Evolutionary conservation across 2,888 invertebrate genomes (phyloP).

Genomic region (Polietes domitor): DNA sequence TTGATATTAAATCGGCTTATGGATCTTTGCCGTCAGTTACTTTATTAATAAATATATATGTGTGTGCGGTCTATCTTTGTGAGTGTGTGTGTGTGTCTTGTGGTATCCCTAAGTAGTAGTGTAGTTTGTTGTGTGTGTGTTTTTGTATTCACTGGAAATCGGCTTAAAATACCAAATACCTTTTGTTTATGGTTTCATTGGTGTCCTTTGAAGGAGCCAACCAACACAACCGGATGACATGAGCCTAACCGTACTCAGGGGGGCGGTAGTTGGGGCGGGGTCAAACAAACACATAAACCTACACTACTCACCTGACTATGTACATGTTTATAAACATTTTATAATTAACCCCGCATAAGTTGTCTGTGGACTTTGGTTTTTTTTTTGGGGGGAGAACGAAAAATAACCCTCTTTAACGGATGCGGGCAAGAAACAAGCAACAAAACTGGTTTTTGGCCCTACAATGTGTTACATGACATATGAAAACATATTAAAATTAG

Average conservation of each 20-base stretch:
- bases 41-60: conserved; percentile 8
- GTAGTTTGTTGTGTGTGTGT: neutral
- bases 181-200: neutral
- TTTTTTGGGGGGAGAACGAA: neutral
- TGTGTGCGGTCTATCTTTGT: neutral
- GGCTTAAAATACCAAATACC: conserved; percentile 22
- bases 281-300: neutral
- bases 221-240: conserved; percentile 13
- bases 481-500: too few species aligned
- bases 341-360: neutral
- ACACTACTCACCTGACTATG: too few species aligned
- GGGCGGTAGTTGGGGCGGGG: neutral
- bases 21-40: neutral
- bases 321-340: neutral
- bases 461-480: too few species aligned
- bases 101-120: conserved; percentile 6
- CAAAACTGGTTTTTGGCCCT: neutral
- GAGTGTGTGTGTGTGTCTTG: neutral
- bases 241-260: neutral
- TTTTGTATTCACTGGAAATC: neutral
- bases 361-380: neutral
- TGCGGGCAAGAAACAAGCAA: neutral
- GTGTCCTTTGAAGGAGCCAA: neutral
- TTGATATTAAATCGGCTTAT: conserved; percentile 25
- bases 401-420: neutral